Evolutionary conservation across 64 coral and sea anemone species (phyloP).

Genomic region (Montipora sp.): DNA sequence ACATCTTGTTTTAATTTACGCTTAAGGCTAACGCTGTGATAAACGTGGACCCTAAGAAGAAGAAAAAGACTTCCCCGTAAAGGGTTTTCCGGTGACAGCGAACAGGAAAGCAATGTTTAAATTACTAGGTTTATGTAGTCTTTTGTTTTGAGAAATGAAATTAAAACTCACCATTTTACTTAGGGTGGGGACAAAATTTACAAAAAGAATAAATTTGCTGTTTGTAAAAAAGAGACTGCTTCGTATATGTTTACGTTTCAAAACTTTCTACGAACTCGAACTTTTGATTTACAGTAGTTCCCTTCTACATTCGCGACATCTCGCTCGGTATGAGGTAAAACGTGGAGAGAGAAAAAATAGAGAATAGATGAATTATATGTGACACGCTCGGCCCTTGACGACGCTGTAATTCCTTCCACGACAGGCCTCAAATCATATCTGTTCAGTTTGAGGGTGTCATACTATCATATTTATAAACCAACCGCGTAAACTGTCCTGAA

Average conservation of each 20-base stretch:
- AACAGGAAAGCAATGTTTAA: constrained; percentile 35
- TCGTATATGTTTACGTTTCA: neutral
- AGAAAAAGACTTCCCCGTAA: neutral
- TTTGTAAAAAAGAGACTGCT: neutral
- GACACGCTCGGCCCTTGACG: neutral
- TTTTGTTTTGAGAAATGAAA: constrained; percentile 34
- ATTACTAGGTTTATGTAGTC: neutral
- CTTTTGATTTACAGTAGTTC: too few species aligned
- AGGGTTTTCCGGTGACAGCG: constrained; percentile 14
- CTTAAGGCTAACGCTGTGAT: neutral
- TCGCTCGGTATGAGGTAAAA: neutral
- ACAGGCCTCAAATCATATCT: too few species aligned
- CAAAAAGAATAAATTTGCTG: constrained; percentile 40
- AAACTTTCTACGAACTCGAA: neutral
- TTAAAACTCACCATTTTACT: constrained; percentile 2
- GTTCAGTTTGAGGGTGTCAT: too few species aligned
- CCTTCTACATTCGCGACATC: neutral
- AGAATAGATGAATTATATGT: neutral
- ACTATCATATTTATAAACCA: neutral
- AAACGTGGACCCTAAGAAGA: neutral
- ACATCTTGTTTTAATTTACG: neutral
- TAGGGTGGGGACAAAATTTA: constrained; percentile 46
- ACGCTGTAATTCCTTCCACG: neutral
- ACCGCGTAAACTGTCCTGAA: neutral
- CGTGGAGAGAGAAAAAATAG: neutral